Evolutionary conservation across 2,797 vertebrate genomes (phyloP).

Genomic region (Sebastes kiyomatsui): DNA sequence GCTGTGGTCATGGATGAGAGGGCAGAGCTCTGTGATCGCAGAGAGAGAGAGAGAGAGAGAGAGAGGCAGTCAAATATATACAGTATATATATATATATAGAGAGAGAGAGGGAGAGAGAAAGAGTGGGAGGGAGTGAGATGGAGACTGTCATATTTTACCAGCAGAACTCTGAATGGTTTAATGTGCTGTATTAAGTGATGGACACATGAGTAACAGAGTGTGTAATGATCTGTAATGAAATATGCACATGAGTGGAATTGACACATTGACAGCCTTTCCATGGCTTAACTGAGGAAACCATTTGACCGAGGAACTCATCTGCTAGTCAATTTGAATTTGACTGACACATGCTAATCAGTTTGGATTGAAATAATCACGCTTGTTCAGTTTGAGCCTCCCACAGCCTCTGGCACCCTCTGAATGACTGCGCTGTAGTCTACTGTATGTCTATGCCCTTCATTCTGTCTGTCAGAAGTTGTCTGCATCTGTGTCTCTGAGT

Average conservation of each 20-base stretch:
- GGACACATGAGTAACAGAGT: constrained; percentile 47
- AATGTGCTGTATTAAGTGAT: constrained; percentile 47
- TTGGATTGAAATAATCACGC: constrained; percentile 24
- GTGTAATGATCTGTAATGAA: constrained; percentile 39
- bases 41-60: neutral
- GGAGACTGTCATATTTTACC: constrained; percentile 14
- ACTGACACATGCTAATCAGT: constrained; percentile 62
- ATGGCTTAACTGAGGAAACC: constrained; percentile 39
- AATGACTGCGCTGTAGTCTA: neutral
- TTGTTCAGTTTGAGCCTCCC: constrained; percentile 8
- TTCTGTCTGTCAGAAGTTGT: too few relatives aligned
- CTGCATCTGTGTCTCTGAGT: neutral
- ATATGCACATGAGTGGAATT: constrained; percentile 54
- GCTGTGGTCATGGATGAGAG: constrained; percentile 25
- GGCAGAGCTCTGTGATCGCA: neutral
- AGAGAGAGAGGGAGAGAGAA: neutral
- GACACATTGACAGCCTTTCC: constrained; percentile 48
- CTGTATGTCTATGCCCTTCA: neutral
- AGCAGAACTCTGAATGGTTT: constrained; percentile 25
- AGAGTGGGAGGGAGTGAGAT: neutral
- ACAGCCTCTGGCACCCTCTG: neutral
- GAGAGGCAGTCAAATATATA: neutral
- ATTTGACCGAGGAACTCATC: constrained; percentile 36
- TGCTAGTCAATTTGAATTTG: constrained; percentile 56
- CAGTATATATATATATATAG: too few relatives aligned